Conservation (phyloP, 2,797 vertebrate species). For the Myoxocephalus aenaeus region DNA sequence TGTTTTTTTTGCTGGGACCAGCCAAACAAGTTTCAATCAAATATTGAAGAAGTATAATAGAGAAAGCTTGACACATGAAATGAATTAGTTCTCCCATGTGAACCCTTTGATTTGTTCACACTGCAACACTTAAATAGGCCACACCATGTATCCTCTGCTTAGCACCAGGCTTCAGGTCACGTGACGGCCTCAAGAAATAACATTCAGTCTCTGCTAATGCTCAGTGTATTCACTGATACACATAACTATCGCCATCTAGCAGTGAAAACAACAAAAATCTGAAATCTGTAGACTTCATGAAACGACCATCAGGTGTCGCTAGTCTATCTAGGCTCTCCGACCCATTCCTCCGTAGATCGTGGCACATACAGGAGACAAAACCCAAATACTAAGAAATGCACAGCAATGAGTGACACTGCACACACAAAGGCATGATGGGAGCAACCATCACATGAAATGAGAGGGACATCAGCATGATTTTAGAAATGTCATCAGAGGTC, state of each 20-base stretch:
- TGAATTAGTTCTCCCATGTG: constrained; percentile 9
- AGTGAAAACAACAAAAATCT: constrained; percentile 24
- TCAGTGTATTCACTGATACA: constrained; percentile 23
- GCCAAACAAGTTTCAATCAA: constrained; percentile 75
- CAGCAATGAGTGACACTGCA: constrained; percentile 37
- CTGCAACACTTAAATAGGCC: constrained; percentile 35
- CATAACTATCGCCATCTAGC: constrained; percentile 14
- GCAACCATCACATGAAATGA: constrained; percentile 33
- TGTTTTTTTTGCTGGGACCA: constrained; percentile 73
- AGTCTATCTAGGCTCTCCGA: constrained; percentile 22
- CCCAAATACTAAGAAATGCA: constrained; percentile 34
- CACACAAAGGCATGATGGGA: constrained; percentile 48
- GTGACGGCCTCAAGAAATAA: constrained; percentile 45
- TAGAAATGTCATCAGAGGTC: constrained; percentile 8
- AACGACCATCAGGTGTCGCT: constrained; percentile 33
- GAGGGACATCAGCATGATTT: not conserved
- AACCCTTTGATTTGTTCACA: constrained; percentile 47
- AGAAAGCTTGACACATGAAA: constrained; percentile 52
- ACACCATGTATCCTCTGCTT: constrained; percentile 39
- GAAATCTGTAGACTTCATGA: constrained; percentile 26
- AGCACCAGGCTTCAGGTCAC: constrained; percentile 67
- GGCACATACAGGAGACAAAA: constrained; percentile 57
- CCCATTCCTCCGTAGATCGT: constrained; percentile 28
- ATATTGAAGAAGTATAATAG: constrained; percentile 44
- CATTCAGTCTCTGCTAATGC: constrained; percentile 59